These are phyloP conservation scores for Aphidius ervi DNA, from an alignment of 1,140 invertebrate genomes.

Conservation along the genomic window DNA sequence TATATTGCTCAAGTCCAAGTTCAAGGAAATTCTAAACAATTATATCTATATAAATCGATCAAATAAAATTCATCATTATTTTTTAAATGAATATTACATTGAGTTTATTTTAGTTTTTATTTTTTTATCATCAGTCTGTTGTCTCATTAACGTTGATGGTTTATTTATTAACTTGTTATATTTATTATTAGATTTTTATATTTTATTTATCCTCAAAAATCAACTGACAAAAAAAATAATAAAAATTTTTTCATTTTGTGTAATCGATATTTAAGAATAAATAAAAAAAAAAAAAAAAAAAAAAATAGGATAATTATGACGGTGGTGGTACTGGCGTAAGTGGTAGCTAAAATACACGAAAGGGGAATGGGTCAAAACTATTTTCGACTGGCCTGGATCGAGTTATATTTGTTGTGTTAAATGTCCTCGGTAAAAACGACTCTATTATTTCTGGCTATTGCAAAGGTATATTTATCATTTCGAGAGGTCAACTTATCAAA, in stretches of 20 bases:
- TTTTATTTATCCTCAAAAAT: too few relatives aligned
- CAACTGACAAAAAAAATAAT: too few relatives aligned
- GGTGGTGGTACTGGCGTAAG: not conserved
- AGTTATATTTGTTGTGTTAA: slow-evolving; percentile 16
- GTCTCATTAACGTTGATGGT: too few relatives aligned
- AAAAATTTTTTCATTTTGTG: too few relatives aligned
- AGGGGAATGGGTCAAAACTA: slow-evolving; percentile 4
- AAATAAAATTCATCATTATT: too few relatives aligned
- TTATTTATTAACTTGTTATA: too few relatives aligned
- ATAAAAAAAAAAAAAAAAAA: not conserved
- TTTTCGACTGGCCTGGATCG: slow-evolving; percentile 17
- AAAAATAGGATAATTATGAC: slow-evolving; percentile 8
- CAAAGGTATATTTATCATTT: slow-evolving; percentile 17
- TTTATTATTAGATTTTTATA: too few relatives aligned
- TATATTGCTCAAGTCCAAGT: not conserved
- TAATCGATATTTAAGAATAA: too few relatives aligned
- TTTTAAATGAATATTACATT: too few relatives aligned
- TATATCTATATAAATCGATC: not conserved
- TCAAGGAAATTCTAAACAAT: slow-evolving; percentile 9
- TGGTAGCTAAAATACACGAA: not conserved
- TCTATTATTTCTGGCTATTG: slow-evolving; percentile 17
- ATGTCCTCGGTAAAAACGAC: not conserved
- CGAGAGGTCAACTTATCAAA: slow-evolving; percentile 7
- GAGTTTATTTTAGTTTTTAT: too few relatives aligned
- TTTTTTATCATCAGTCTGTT: too few relatives aligned